Conservation (phyloP, 2,888 invertebrate genomes). For the Pyrrhia umbra region DNA sequence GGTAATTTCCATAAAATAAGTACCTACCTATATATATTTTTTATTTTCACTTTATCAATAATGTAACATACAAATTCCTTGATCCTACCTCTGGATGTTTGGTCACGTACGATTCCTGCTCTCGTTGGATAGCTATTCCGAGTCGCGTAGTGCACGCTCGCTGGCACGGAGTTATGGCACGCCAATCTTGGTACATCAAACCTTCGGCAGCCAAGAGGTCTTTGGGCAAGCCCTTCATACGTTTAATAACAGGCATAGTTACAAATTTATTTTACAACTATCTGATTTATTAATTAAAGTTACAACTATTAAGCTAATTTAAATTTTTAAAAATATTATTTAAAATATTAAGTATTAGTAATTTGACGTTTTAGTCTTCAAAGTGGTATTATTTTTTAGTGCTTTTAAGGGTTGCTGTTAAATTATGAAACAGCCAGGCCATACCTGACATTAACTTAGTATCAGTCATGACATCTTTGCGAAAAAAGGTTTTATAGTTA, state of each 20-base stretch:
- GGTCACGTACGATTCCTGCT: slow-evolving; percentile 80
- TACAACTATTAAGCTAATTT: slow-evolving; percentile 1
- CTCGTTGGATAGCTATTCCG: slow-evolving; percentile 76
- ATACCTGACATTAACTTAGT: too few relatives aligned
- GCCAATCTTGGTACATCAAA: slow-evolving; percentile 72
- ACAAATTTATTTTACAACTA: neutral
- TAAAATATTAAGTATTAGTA: neutral
- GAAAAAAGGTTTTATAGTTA: too few relatives aligned
- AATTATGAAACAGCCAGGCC: too few relatives aligned
- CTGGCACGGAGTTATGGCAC: slow-evolving; percentile 74
- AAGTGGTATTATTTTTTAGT: slow-evolving; percentile 1
- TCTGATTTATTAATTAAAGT: neutral
- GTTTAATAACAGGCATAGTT: slow-evolving; percentile 73
- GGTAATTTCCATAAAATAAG: too few relatives aligned
- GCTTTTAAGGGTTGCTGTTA: too few relatives aligned
- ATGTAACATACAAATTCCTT: neutral
- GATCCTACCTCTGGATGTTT: slow-evolving; percentile 80
- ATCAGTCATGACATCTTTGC: too few relatives aligned
- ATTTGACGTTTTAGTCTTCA: slow-evolving; percentile 31
- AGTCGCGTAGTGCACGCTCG: slow-evolving; percentile 73
- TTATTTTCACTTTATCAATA: too few relatives aligned
- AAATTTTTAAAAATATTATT: neutral
- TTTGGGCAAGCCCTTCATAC: slow-evolving; percentile 71
- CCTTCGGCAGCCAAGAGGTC: slow-evolving; percentile 73
- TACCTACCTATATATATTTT: too few relatives aligned